These are phyloP conservation scores for Tachyglossus aculeatus DNA, from an alignment of 2,797 vertebrate species.

Conservation along the genomic window DNA sequence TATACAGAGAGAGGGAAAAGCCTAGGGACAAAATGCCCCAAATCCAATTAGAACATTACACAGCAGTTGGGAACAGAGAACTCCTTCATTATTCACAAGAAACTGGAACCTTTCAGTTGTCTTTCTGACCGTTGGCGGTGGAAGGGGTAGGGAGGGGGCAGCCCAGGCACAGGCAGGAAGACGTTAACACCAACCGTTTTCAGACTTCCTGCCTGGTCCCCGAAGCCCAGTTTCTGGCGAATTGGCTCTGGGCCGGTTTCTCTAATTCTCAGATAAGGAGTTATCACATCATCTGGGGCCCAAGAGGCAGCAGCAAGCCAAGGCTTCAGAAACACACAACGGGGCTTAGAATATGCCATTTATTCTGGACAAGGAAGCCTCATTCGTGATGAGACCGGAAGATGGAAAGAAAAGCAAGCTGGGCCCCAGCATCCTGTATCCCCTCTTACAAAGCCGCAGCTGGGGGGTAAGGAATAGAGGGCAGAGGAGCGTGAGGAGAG, in stretches of 20 bases:
- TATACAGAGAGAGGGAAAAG: too few species aligned
- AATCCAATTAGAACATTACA: too few species aligned
- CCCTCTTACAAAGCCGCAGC: constrained; percentile 37
- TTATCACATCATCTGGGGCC: constrained; percentile 17
- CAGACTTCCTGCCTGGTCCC: constrained; percentile 30
- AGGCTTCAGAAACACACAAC: not conserved
- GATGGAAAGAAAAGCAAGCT: constrained; percentile 18
- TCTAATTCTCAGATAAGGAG: constrained; percentile 34
- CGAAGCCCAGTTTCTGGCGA: constrained; percentile 3
- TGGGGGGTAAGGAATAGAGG: constrained; percentile 15
- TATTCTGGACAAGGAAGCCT: not conserved
- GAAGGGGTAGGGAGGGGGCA: fast-evolving
- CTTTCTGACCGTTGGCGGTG: fast-evolving
- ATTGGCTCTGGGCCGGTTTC: constrained; percentile 5
- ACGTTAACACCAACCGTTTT: not conserved
- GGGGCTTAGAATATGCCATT: not conserved
- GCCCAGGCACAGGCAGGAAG: constrained; percentile 21
- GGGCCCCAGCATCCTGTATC: not conserved
- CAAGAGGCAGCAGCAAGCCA: constrained; percentile 32
- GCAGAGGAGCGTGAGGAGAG: constrained; percentile 12
- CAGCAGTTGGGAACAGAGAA: too few species aligned
- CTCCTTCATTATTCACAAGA: too few species aligned
- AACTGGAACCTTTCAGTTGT: not conserved
- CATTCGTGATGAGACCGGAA: constrained; percentile 29
- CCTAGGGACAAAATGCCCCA: too few species aligned